A percentile compares a stretch with the other conserved stretches of the same genome.
Conservation (phyloP, 1,140 invertebrate species). For the Trichonephila clavipes region DNA sequence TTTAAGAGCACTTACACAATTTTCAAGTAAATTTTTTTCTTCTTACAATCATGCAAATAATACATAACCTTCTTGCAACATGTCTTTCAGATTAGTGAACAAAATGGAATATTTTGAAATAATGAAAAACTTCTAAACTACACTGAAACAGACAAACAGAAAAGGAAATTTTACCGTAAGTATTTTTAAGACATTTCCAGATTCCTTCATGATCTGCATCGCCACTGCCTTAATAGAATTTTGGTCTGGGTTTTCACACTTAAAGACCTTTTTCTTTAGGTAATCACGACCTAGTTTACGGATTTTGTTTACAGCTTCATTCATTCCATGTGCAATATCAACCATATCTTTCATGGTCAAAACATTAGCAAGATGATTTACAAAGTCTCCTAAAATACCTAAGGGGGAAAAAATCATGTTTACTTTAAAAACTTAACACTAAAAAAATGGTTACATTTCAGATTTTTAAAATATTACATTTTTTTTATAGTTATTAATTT, state of each 20-base stretch:
- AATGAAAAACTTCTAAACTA: neutral
- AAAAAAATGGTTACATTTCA: too few species aligned
- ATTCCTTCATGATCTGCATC: neutral
- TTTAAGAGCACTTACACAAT: too few species aligned
- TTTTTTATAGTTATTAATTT: too few species aligned
- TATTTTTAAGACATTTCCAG: neutral
- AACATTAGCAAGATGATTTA: constrained; percentile 79
- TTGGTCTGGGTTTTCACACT: neutral
- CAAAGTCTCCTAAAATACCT: constrained; percentile 79
- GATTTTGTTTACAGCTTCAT: constrained; percentile 79
- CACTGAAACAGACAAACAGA: neutral
- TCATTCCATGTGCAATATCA: constrained; percentile 81
- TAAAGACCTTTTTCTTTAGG: constrained; percentile 78
- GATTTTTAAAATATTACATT: too few species aligned
- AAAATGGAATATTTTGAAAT: neutral
- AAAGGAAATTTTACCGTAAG: neutral
- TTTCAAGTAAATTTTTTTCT: too few species aligned
- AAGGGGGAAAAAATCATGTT: neutral
- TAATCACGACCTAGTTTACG: constrained; percentile 79
- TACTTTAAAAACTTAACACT: neutral
- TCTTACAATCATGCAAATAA: too few species aligned
- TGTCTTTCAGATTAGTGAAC: too few species aligned
- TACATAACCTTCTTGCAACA: too few species aligned
- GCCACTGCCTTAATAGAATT: neutral
- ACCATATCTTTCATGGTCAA: constrained; percentile 82